These are phyloP conservation scores for Nysson spinosus DNA, from an alignment of 2,888 invertebrate genomes.

Conservation along the genomic window DNA sequence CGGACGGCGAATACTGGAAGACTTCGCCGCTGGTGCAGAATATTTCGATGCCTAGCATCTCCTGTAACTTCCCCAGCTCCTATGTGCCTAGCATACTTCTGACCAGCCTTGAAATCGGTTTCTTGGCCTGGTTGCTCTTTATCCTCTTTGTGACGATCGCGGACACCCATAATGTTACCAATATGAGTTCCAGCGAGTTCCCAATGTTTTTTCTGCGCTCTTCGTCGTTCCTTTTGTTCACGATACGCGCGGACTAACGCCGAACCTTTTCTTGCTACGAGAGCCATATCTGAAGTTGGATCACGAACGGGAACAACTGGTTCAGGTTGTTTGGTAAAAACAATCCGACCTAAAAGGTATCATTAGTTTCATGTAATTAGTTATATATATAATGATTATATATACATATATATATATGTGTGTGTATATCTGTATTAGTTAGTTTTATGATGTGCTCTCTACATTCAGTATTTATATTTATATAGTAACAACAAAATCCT, in stretches of 20 bases:
- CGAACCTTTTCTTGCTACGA: conserved; percentile 96
- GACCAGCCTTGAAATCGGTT: conserved; percentile 92
- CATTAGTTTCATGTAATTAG: conserved; percentile 2
- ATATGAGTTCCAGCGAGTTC: conserved; percentile 97
- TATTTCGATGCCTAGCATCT: conserved; percentile 89
- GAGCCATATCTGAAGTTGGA: conserved; percentile 98
- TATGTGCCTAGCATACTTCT: conserved; percentile 98
- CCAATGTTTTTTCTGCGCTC: conserved; percentile 99
- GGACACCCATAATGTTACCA: conserved; percentile 97
- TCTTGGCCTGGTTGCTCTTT: conserved; percentile 80
- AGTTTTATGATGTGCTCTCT: too few species aligned
- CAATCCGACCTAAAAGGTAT: conserved; percentile 83
- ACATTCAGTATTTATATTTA: too few species aligned
- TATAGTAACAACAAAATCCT: too few species aligned
- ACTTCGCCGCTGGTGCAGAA: conserved; percentile 92
- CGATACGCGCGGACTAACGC: conserved; percentile 92
- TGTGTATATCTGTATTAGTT: too few species aligned
- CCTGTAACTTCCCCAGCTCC: conserved; percentile 82
- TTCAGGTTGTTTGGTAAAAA: conserved; percentile 99
- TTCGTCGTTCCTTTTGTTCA: conserved; percentile 97
- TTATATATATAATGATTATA: not conserved
- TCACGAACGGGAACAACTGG: conserved; percentile 98
- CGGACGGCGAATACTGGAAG: conserved; percentile 97
- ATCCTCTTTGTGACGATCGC: conserved; percentile 81
- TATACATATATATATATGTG: not conserved